These are phyloP conservation scores for Gallirallus australis DNA, from an alignment of 2,797 vertebrate genomes.

Conservation along the genomic window DNA sequence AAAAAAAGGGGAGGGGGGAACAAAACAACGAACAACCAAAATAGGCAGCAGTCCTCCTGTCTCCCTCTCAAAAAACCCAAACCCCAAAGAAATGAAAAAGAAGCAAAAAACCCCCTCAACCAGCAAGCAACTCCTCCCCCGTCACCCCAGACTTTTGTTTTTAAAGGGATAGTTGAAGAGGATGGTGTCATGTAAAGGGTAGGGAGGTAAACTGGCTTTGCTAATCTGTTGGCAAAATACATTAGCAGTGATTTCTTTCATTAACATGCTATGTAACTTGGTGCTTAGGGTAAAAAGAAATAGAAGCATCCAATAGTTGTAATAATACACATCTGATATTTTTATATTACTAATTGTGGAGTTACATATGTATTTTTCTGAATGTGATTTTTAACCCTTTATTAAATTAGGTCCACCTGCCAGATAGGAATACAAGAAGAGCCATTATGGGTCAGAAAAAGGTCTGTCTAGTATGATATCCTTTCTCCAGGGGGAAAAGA, in stretches of 20 bases:
- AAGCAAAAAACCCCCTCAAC: neutral
- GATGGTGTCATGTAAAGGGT: neutral
- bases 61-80: neutral
- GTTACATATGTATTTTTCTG: neutral
- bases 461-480: neutral
- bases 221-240: neutral
- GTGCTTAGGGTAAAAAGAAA: neutral
- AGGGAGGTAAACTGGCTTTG: neutral
- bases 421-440: neutral
- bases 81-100: no score
- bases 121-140: neutral
- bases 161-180: neutral
- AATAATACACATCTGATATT: neutral
- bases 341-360: neutral
- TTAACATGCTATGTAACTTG: neutral
- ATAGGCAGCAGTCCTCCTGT: no score
- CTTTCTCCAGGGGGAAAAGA: neutral
- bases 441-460: neutral
- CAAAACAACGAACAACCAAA: no score
- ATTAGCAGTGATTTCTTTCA: neutral
- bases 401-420: neutral
- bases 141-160: neutral
- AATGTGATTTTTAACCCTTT: neutral
- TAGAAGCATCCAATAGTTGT: neutral
- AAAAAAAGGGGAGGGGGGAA: no score